Evolutionary conservation across 2,888 invertebrate species (phyloP).

Genomic region (Pyralis farinalis): DNA sequence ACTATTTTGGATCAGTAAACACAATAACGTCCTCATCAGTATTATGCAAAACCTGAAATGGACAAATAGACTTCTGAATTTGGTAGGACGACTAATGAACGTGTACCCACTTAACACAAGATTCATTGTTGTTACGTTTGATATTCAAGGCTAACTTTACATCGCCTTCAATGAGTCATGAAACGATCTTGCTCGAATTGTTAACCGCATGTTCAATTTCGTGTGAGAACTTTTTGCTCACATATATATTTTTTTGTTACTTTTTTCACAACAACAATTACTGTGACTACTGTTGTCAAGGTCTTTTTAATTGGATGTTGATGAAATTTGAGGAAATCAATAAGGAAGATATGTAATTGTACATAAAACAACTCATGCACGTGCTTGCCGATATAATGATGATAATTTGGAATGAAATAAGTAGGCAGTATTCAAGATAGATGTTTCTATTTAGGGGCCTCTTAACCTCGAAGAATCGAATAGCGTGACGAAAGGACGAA

Average conservation of each 20-base stretch:
- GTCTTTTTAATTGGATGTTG: constrained; percentile 10
- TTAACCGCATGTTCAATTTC: constrained; percentile 40
- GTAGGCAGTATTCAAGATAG: constrained; percentile 23
- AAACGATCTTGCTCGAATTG: constrained; percentile 52
- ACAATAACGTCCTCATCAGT: constrained; percentile 27
- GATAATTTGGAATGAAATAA: constrained; percentile 11
- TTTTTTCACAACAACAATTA: constrained; percentile 14
- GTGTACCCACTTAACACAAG: constrained; percentile 29
- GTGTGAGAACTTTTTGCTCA: constrained; percentile 38
- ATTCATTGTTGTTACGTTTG: constrained; percentile 31
- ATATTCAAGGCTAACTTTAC: constrained; percentile 41
- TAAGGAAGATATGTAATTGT: background rate
- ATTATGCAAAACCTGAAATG: constrained; percentile 27
- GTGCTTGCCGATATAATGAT: background rate
- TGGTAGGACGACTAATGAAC: constrained; percentile 33
- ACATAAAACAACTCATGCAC: too few relatives aligned
- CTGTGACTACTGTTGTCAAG: constrained; percentile 11
- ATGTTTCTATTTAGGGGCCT: constrained; percentile 38
- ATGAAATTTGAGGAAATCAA: background rate
- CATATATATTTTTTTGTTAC: constrained; percentile 28
- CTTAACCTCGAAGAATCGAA: constrained; percentile 45
- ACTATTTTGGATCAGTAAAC: constrained; percentile 20
- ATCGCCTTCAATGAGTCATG: constrained; percentile 43
- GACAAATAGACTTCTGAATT: constrained; percentile 33
- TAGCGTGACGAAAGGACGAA: constrained; percentile 50